phyloP scores from a whole-genome alignment of 2,888 invertebrate genomes.

The Stenchaetothrips biformis region DNA sequence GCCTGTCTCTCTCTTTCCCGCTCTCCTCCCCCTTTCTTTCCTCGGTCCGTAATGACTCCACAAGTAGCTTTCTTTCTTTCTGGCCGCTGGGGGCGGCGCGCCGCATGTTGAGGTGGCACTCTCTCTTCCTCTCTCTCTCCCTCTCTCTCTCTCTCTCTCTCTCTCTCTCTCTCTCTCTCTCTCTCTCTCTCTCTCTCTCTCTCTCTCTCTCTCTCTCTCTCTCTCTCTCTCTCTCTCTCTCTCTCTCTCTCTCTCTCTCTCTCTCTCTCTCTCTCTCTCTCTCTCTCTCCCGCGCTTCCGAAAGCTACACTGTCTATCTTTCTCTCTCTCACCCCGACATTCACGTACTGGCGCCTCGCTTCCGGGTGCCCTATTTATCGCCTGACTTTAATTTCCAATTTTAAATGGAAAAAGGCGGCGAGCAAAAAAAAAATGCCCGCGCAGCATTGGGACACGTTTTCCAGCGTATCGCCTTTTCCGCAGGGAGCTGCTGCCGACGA shows the following conservation, averaged over 20 bases:
- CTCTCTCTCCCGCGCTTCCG: background rate
- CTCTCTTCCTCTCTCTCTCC: background rate
- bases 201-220: background rate
- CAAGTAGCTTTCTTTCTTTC: background rate
- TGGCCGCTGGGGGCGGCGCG: background rate
- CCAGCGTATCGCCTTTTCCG: too few relatives aligned
- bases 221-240: background rate
- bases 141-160: background rate
- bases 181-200: background rate
- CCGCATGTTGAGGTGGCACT: background rate
- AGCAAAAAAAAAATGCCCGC: too few relatives aligned
- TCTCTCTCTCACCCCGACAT: background rate
- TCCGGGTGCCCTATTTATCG: too few relatives aligned
- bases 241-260: background rate
- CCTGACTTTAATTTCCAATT: too few relatives aligned
- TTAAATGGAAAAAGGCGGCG: too few relatives aligned
- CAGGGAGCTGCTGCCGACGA: too few relatives aligned
- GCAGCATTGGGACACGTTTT: too few relatives aligned
- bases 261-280: slow-evolving; percentile 15
- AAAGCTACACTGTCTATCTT: background rate
- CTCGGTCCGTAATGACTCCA: background rate
- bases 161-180: background rate
- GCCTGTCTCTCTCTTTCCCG: background rate
- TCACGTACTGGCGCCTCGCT: too few relatives aligned
- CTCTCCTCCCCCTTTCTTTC: background rate